Percentiles rank a stretch among this genome's conserved stretches.
phyloP scores from a whole-genome alignment of 2,113 vertebrate species.

The Carassius auratus region DNA sequence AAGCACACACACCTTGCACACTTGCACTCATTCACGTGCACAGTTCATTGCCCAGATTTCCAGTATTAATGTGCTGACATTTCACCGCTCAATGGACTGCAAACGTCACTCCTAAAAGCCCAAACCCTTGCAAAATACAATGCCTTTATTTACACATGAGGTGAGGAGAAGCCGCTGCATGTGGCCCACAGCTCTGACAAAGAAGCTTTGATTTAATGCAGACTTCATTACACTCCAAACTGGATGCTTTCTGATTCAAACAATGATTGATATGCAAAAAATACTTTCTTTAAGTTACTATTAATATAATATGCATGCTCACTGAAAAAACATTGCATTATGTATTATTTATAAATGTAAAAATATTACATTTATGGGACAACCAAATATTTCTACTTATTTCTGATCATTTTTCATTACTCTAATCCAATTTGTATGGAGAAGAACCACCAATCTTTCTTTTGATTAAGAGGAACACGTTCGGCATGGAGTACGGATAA shows the following conservation, averaged over 20 bases:
- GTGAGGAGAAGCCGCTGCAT: slow-evolving; percentile 43
- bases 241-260: neutral
- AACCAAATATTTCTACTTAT: neutral
- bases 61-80: slow-evolving; percentile 66
- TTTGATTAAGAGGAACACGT: neutral
- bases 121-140: slow-evolving; percentile 54
- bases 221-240: neutral
- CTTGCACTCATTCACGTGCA: neutral
- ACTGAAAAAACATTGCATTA: too few relatives aligned
- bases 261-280: neutral
- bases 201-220: slow-evolving; percentile 41
- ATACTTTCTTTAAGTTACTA: neutral
- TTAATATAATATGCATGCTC: neutral
- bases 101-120: slow-evolving; percentile 52
- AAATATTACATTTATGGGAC: neutral
- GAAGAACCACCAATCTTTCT: neutral
- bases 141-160: slow-evolving; percentile 58
- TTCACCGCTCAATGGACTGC: slow-evolving; percentile 62
- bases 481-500: neutral
- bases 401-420: neutral
- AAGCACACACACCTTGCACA: neutral
- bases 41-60: slow-evolving; percentile 50
- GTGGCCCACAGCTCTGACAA: slow-evolving; percentile 26
- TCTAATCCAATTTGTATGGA: neutral
- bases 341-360: neutral